phyloP scores from a whole-genome alignment of 2,888 invertebrate genomes.

The Rotaria sp. region DNA sequence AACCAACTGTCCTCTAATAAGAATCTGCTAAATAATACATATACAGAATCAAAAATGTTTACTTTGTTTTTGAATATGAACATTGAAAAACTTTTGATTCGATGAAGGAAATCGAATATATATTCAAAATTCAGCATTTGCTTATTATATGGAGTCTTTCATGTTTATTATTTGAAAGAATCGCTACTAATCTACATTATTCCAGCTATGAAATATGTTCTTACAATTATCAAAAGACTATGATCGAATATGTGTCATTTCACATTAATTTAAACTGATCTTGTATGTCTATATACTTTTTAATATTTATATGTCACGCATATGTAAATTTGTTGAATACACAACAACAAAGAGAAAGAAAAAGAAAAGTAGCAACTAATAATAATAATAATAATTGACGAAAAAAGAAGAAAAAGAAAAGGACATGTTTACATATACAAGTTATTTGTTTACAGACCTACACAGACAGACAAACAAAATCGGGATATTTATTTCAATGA shows the following conservation, averaged over 20 bases:
- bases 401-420: background rate
- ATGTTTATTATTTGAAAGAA: no score
- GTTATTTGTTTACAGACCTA: background rate
- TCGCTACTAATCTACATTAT: no score
- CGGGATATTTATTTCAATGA: background rate
- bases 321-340: background rate
- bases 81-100: no score
- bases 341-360: background rate
- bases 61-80: no score
- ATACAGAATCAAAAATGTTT: no score
- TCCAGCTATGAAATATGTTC: no score
- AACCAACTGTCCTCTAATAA: no score
- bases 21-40: no score
- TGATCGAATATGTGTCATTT: background rate
- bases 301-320: slow-evolving; percentile 18
- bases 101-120: no score
- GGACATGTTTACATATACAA: background rate
- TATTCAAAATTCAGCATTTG: no score
- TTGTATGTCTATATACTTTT: slow-evolving; percentile 7
- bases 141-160: no score
- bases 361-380: background rate
- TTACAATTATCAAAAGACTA: no score
- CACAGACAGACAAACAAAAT: slow-evolving; percentile 2
- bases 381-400: slow-evolving; percentile 14
- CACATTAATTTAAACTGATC: background rate